Conservation (phyloP, 1,140 invertebrate species). For the Dendrolimus kikuchii region DNA sequence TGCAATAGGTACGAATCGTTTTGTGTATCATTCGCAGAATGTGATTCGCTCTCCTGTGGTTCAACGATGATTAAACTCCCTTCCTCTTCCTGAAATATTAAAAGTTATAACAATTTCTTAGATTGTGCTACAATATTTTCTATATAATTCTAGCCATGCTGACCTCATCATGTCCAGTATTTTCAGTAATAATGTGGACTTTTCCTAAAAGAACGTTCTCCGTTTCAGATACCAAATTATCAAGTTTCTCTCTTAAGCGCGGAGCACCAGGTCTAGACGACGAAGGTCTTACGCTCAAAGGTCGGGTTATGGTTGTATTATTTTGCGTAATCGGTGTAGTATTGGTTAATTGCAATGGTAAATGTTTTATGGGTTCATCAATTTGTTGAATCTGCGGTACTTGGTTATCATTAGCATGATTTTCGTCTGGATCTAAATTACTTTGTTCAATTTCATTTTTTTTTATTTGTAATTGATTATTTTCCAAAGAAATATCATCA, state of each 20-base stretch:
- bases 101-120: conserved; percentile 1
- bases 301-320: conserved; percentile 5
- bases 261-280: conserved; percentile 86
- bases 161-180: conserved; percentile 71
- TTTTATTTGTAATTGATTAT: no score
- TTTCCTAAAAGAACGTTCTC: conserved; percentile 73
- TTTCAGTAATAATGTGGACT: conserved; percentile 81
- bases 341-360: no score
- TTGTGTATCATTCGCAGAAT: conserved; percentile 15
- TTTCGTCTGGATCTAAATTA: no score
- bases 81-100: conserved; percentile 70
- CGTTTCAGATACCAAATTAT: conserved; percentile 69
- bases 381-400: no score
- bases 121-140: background rate
- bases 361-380: no score
- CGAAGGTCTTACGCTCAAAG: conserved; percentile 72
- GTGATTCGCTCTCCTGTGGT: conserved; percentile 21
- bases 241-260: conserved; percentile 73
- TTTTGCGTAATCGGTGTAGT: background rate
- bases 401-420: no score
- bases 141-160: background rate
- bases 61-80: conserved; percentile 73
- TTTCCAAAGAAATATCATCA: no score
- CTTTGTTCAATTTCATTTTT: no score
- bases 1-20: conserved; percentile 23